Conservation (phyloP, 1,140 invertebrate species). For the Araneus ventricosus region DNA sequence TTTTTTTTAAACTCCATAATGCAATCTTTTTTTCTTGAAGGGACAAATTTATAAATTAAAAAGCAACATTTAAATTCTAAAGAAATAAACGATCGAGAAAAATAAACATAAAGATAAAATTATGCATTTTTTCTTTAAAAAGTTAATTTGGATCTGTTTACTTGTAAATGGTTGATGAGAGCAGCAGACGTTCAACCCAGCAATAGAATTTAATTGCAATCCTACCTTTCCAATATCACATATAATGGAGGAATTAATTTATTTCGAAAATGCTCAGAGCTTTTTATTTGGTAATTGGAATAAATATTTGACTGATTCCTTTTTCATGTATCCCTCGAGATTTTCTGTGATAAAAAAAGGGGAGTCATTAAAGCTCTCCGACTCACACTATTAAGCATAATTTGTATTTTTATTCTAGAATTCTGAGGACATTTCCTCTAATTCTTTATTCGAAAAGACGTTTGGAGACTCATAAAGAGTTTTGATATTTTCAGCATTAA, state of each 20-base stretch:
- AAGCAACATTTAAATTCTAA: background rate
- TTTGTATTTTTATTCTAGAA: background rate
- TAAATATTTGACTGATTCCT: background rate
- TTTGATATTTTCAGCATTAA: background rate
- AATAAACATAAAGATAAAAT: background rate
- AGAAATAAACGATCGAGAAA: background rate
- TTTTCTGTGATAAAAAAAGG: background rate
- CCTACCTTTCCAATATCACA: background rate
- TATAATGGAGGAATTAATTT: background rate
- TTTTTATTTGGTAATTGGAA: background rate
- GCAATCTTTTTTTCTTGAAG: background rate
- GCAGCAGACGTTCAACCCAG: background rate
- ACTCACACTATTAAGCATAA: background rate
- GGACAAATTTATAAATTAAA: background rate
- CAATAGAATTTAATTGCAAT: background rate
- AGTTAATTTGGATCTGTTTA: background rate
- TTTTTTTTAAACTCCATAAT: background rate
- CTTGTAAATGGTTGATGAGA: background rate
- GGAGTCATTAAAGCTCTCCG: background rate
- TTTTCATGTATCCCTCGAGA: background rate
- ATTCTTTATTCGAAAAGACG: background rate
- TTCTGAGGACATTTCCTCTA: background rate
- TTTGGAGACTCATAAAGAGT: background rate
- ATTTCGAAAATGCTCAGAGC: background rate
- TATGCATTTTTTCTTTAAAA: background rate